A percentile compares a stretch with the other conserved stretches of the same genome.
These are phyloP conservation scores for Ridgeia piscesae DNA, from an alignment of 1,140 invertebrate species.

Conservation along the genomic window DNA sequence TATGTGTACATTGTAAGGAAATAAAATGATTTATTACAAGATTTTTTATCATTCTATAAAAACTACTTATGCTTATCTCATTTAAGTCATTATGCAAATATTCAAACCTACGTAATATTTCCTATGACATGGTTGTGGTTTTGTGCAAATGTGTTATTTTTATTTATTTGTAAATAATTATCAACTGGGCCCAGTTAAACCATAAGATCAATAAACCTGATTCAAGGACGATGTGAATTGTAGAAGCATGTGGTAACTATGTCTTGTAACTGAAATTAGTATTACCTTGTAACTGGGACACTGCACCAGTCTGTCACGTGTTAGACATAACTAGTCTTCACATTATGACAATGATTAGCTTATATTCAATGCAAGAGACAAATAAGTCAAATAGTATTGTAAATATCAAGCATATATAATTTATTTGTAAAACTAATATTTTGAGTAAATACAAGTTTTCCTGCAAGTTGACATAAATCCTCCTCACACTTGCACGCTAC, in stretches of 20 bases:
- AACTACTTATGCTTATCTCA: neutral
- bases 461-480: too few species aligned
- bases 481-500: too few species aligned
- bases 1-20: neutral
- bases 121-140: neutral
- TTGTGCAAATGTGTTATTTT: neutral
- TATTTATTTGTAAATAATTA: neutral
- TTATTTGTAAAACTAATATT: too few species aligned
- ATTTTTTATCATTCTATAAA: neutral
- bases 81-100: neutral
- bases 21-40: neutral
- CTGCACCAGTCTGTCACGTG: neutral
- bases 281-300: neutral
- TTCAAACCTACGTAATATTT: neutral
- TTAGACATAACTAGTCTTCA: neutral
- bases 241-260: neutral
- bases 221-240: neutral
- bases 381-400: neutral
- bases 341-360: neutral
- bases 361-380: neutral
- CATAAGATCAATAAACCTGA: neutral
- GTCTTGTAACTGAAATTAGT: neutral
- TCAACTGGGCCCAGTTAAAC: neutral
- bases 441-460: too few species aligned
- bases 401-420: neutral